Evolutionary conservation across 2,888 invertebrate genomes (phyloP).

Genomic region (Watsonalla binaria): DNA sequence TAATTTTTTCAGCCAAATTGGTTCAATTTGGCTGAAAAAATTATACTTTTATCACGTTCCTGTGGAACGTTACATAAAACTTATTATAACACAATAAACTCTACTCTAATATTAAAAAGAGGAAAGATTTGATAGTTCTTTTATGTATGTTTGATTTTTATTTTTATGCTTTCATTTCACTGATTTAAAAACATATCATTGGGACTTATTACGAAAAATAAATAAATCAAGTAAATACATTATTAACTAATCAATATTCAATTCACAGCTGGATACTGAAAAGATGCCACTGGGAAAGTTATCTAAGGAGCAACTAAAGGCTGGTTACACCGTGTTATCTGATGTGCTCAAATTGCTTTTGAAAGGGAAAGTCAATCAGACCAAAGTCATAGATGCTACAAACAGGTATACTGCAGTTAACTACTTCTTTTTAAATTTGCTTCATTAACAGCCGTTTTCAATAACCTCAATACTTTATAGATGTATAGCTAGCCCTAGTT

Average conservation of each 20-base stretch:
- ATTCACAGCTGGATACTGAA: constrained; percentile 87
- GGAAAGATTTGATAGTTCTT: no score
- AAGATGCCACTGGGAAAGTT: constrained; percentile 99
- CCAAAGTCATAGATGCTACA: constrained; percentile 88
- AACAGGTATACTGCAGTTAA: constrained; percentile 76
- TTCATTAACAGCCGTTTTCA: neutral
- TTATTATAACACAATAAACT: no score
- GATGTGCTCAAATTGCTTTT: constrained; percentile 82
- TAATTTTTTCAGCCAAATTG: no score
- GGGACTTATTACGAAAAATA: no score
- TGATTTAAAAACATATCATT: no score
- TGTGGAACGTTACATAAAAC: no score
- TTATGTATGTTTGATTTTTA: no score
- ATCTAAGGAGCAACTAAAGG: constrained; percentile 92
- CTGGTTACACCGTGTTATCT: constrained; percentile 89
- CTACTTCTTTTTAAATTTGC: neutral
- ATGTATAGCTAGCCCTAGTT: neutral
- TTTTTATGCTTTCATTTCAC: no score
- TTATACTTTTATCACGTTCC: no score
- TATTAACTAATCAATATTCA: neutral
- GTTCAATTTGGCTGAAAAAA: no score
- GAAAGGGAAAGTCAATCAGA: constrained; percentile 56
- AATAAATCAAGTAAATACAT: no score
- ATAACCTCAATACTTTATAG: neutral
- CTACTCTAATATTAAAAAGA: no score